Percentiles rank a stretch among this genome's conserved stretches.
phyloP scores from a whole-genome alignment of 2,113 vertebrate species.

The Heteronetta atricapilla region DNA sequence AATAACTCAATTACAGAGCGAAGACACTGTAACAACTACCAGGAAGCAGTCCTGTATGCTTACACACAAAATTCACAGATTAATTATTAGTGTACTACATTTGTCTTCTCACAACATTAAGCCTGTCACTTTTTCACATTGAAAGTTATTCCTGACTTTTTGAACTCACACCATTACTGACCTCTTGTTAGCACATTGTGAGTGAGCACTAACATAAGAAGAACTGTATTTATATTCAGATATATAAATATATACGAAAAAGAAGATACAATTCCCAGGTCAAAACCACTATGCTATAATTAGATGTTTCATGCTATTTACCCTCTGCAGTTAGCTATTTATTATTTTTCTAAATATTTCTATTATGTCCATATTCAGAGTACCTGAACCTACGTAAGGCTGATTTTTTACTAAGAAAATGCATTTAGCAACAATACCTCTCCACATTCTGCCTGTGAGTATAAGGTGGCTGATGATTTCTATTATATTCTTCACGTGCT shows the following conservation, averaged over 20 bases:
- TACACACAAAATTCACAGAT: neutral
- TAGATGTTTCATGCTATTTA: neutral
- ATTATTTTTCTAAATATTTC: neutral
- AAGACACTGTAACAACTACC: neutral
- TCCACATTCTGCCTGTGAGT: constrained; percentile 80
- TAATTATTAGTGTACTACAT: neutral
- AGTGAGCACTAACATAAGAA: neutral
- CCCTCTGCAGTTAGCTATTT: neutral
- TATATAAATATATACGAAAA: no score
- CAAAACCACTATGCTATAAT: neutral
- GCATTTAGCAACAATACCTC: constrained; percentile 75
- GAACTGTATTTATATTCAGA: no score
- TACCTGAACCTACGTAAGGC: neutral
- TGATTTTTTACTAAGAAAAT: neutral
- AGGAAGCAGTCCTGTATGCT: neutral
- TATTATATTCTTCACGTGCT: constrained; percentile 85
- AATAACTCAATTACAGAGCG: neutral
- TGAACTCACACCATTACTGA: neutral
- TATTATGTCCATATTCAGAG: neutral
- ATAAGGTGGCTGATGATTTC: constrained; percentile 75
- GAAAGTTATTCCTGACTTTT: neutral
- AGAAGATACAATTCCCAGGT: neutral
- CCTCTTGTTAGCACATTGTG: neutral
- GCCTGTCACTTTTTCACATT: neutral
- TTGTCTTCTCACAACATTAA: neutral